Evolutionary conservation across 1,140 invertebrate species (phyloP).

Genomic region (Bradysia coprophila): DNA sequence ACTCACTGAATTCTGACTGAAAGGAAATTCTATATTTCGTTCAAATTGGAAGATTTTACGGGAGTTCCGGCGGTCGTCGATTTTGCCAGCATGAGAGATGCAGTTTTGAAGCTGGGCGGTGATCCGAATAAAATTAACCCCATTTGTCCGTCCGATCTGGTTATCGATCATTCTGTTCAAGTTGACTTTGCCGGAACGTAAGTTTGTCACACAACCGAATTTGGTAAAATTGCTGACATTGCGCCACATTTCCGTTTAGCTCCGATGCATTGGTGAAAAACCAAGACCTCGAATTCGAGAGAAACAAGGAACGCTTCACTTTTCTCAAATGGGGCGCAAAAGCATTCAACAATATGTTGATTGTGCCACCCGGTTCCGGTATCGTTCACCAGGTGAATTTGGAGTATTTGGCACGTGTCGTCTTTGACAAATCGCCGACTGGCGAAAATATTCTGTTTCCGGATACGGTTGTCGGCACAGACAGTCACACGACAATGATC

Average conservation of each 20-base stretch:
- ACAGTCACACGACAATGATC: conserved; percentile 98
- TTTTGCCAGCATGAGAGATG: conserved; percentile 97
- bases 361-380: conserved; percentile 93
- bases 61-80: conserved; percentile 98
- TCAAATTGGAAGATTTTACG: conserved; percentile 66
- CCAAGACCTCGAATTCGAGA: conserved; percentile 87
- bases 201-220: conserved; percentile 18
- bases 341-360: conserved; percentile 90
- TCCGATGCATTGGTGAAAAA: conserved; percentile 81
- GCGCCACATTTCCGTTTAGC: conserved; percentile 34
- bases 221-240: conserved; percentile 2
- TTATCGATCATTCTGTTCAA: conserved; percentile 97
- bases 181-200: conserved; percentile 85
- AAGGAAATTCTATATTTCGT: neutral
- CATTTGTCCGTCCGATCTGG: conserved; percentile 89
- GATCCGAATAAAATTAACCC: conserved; percentile 92
- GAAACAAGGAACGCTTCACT: conserved; percentile 89
- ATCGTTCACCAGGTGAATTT: conserved; percentile 98
- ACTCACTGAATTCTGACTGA: too few species aligned
- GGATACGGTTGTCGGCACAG: conserved; percentile 95
- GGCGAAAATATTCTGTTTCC: conserved; percentile 49
- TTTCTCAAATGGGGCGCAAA: conserved; percentile 97
- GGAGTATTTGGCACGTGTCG: conserved; percentile 89
- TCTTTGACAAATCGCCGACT: conserved; percentile 46
- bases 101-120: conserved; percentile 68